phyloP scores from a whole-genome alignment of 2,113 vertebrate genomes.

The Bubo scandiacus region DNA sequence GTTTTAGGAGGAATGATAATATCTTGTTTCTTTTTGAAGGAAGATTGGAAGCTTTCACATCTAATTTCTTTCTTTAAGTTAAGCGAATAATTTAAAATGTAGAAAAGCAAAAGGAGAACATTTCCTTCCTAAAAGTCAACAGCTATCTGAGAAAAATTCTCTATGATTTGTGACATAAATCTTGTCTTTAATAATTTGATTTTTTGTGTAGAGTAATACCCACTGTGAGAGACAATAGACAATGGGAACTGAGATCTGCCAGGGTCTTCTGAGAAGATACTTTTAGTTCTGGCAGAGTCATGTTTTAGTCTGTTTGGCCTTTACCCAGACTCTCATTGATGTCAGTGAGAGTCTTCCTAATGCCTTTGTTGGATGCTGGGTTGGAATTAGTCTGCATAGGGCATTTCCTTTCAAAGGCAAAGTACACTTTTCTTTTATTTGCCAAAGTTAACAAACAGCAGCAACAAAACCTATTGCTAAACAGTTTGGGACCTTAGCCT shows the following conservation, averaged over 20 bases:
- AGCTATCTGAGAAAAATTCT: background rate
- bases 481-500: background rate
- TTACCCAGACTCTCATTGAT: background rate
- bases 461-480: background rate
- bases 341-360: background rate
- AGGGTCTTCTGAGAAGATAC: background rate
- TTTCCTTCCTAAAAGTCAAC: background rate
- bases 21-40: background rate
- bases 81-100: background rate
- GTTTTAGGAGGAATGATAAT: background rate
- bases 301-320: background rate
- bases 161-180: background rate
- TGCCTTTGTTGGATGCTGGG: slow-evolving; percentile 6
- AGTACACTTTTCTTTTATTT: slow-evolving; percentile 23
- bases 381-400: background rate
- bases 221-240: background rate
- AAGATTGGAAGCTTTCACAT: background rate
- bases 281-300: background rate
- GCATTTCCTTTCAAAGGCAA: slow-evolving; percentile 28
- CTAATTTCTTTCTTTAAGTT: background rate
- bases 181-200: background rate
- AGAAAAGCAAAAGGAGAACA: background rate
- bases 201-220: background rate
- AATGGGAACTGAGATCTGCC: background rate
- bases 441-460: slow-evolving; percentile 34